A percentile compares a stretch with the other conserved stretches of the same genome.
Evolutionary conservation across 1,140 invertebrate species (phyloP).

Genomic region (Latrodectus geometricus): DNA sequence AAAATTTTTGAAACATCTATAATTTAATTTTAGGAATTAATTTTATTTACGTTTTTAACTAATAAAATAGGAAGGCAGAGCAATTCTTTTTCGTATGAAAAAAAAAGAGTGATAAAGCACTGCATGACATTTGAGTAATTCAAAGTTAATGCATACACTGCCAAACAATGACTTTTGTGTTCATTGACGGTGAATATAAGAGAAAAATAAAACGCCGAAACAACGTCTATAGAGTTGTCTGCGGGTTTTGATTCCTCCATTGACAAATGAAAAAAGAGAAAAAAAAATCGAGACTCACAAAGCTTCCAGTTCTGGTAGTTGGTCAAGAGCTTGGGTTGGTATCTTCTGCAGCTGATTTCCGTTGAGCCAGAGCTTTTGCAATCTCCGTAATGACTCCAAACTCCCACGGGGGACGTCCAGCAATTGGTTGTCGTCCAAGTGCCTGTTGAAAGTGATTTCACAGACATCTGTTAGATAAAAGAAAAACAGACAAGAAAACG

Average conservation of each 20-base stretch:
- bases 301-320: slow-evolving; percentile 55
- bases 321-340: slow-evolving; percentile 27
- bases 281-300: slow-evolving; percentile 30
- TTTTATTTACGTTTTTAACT: no score
- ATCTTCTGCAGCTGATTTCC: slow-evolving; percentile 54
- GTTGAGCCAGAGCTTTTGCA: slow-evolving; percentile 57
- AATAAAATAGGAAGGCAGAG: no score
- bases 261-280: neutral
- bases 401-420: slow-evolving; percentile 24
- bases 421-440: slow-evolving; percentile 58
- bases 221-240: neutral
- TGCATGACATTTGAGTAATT: no score
- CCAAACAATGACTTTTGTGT: neutral
- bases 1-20: no score
- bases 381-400: slow-evolving; percentile 49
- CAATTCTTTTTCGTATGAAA: no score
- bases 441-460: slow-evolving; percentile 19
- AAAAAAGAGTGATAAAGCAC: no score
- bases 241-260: neutral
- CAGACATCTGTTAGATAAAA: slow-evolving; percentile 9
- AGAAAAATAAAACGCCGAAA: neutral
- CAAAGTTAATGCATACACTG: no score
- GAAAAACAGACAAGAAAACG: neutral
- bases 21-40: no score
- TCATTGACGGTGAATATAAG: neutral